These are phyloP conservation scores for Prochilodus magdalenae DNA, from an alignment of 2,113 vertebrate genomes.

Conservation along the genomic window DNA sequence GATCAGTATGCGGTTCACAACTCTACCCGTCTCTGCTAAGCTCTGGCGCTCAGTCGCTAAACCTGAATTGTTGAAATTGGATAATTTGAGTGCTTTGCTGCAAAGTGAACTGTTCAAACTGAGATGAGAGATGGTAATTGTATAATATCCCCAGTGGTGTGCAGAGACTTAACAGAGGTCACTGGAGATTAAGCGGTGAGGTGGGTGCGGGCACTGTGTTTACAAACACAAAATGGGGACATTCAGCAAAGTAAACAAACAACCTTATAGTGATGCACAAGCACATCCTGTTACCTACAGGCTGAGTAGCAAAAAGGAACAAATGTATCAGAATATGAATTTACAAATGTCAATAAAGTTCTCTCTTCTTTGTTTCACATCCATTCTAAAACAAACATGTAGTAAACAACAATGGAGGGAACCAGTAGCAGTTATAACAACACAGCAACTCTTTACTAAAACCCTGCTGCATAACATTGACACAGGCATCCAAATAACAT, in stretches of 20 bases:
- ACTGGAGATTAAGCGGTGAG: background rate
- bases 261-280: background rate
- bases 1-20: background rate
- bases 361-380: background rate
- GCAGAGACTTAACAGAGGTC: constrained; percentile 4
- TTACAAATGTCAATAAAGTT: background rate
- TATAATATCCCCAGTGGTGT: background rate
- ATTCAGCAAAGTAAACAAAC: background rate
- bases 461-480: too few species aligned
- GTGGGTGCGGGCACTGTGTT: background rate
- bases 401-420: background rate
- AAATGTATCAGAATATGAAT: background rate
- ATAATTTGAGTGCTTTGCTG: constrained; percentile 11
- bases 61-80: background rate
- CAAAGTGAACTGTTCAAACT: constrained; percentile 8
- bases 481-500: too few species aligned
- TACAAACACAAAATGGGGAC: background rate
- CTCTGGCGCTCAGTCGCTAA: background rate
- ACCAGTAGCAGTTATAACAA: too few species aligned
- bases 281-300: background rate
- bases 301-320: background rate
- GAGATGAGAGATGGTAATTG: background rate
- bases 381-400: background rate
- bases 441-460: too few species aligned
- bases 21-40: background rate